Percentiles rank a stretch among this genome's conserved stretches.
These are phyloP conservation scores for Brachyptera putata DNA, from an alignment of 2,888 invertebrate genomes.

Conservation along the genomic window DNA sequence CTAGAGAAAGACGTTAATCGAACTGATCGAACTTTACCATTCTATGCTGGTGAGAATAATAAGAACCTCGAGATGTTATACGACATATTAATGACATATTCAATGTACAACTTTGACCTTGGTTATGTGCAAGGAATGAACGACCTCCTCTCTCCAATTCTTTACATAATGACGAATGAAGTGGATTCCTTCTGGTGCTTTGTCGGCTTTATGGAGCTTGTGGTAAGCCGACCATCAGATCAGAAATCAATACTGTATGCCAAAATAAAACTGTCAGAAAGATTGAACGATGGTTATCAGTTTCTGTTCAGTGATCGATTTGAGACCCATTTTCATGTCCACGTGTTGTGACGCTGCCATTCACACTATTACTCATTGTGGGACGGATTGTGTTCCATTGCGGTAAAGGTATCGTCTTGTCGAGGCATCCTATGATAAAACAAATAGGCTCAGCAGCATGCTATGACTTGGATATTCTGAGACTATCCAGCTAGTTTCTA, in stretches of 20 bases:
- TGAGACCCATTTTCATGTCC: no score
- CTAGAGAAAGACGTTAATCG: constrained; percentile 94
- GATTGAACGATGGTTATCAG: no score
- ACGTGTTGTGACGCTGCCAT: background rate
- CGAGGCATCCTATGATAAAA: no score
- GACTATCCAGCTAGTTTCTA: no score
- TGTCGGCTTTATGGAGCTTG: constrained; percentile 93
- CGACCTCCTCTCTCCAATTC: constrained; percentile 88
- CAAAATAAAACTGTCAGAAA: no score
- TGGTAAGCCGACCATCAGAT: no score
- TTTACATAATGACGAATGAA: constrained; percentile 85
- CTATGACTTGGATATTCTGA: no score
- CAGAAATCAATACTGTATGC: no score
- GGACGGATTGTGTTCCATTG: no score
- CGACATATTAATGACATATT: constrained; percentile 96
- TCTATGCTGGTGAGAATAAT: constrained; percentile 91
- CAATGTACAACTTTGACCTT: constrained; percentile 98
- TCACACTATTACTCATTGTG: background rate
- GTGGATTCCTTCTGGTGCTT: constrained; percentile 99
- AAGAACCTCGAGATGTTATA: constrained; percentile 77
- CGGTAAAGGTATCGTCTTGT: no score
- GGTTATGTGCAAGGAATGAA: constrained; percentile 98
- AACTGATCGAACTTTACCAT: constrained; percentile 87
- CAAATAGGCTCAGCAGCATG: no score
- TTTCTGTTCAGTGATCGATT: no score